Base-by-base conservation (phyloP, 2,797 vertebrate species). In the Heliangelus exortis region DNA sequence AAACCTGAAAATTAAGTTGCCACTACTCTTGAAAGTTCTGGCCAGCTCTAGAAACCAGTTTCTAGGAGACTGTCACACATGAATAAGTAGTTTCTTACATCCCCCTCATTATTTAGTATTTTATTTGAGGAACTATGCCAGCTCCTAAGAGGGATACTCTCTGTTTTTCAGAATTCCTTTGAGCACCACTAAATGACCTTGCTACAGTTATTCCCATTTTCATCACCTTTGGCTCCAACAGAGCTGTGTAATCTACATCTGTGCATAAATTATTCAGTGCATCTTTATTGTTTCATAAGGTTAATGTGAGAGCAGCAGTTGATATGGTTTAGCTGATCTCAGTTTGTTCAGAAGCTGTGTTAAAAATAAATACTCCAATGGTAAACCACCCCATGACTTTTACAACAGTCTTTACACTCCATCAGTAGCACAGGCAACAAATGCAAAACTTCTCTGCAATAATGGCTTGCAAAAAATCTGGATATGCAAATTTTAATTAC, bases 191-290 rank as follows among this genome's bases (percentile, higher is more conserved):
- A 1, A 33, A 25, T 57, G 59, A 45, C 72, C 67, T 83, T 53
- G 41, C 75, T 77, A 1, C 4, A 10, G 41, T 67, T 87, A 80
- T 71, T 74, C 91, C 91, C 71, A 4, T 2, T 29, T 58, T 75
- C 77, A 75, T 58, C 90, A 89, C 59, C 31, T 63, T 92, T 93
- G 93, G 79, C 81, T 93, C 81, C 33, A 67, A 77, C 4, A 87
- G 68, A 91, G 78, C 87, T 59, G 28, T 79, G 78, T 53, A 87
- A 33, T 59, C 48, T 65, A 39, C 36, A 74, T 77, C 68, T 55
- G 28, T 19, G 9, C 25, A n/a, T 96, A 71, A 96, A 96, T 96
- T 93, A 96, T 96, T 94, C 92, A 96, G 59, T 9, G 15, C 25
- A 29, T 67, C 68, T 85, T 93, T 94, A 94, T 95, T 96, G 89